Evolutionary conservation across 92 coral and sea anemone species (phyloP).

Genomic region (Palythoa grandiflora): DNA sequence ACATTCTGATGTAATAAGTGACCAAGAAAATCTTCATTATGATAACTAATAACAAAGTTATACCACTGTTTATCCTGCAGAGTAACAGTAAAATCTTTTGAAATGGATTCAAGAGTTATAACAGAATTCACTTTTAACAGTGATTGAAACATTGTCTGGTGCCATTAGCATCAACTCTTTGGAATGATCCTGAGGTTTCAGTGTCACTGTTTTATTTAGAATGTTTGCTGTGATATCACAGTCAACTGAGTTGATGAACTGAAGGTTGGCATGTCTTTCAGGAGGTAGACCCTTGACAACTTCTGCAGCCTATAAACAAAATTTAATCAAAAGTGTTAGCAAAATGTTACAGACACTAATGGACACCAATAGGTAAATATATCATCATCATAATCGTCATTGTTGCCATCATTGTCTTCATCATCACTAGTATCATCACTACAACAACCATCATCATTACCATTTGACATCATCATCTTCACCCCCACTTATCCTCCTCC

Average conservation of each 20-base stretch:
- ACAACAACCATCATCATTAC: no score
- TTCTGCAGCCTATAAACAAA: slow-evolving; percentile 39
- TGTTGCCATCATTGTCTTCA: no score
- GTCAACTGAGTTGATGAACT: slow-evolving; percentile 65
- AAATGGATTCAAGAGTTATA: neutral
- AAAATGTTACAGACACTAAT: neutral
- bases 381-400: no score
- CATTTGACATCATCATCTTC: no score
- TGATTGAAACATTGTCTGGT: slow-evolving; percentile 20
- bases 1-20: slow-evolving; percentile 49
- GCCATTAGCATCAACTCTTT: slow-evolving; percentile 45
- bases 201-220: slow-evolving; percentile 44
- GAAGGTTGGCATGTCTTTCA: slow-evolving; percentile 60
- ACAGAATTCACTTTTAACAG: slow-evolving; percentile 17
- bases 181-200: slow-evolving; percentile 55
- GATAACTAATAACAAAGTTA: slow-evolving; percentile 55
- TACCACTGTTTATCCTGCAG: slow-evolving; percentile 62
- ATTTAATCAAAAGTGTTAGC: neutral
- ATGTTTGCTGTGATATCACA: slow-evolving; percentile 48
- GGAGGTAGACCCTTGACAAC: slow-evolving; percentile 53
- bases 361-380: no score
- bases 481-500: no score
- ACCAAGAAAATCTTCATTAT: slow-evolving; percentile 36
- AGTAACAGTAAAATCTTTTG: slow-evolving; percentile 14
- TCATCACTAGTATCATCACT: no score